phyloP scores from a whole-genome alignment of 2,113 vertebrate species.

The Thymallus thymallus region DNA sequence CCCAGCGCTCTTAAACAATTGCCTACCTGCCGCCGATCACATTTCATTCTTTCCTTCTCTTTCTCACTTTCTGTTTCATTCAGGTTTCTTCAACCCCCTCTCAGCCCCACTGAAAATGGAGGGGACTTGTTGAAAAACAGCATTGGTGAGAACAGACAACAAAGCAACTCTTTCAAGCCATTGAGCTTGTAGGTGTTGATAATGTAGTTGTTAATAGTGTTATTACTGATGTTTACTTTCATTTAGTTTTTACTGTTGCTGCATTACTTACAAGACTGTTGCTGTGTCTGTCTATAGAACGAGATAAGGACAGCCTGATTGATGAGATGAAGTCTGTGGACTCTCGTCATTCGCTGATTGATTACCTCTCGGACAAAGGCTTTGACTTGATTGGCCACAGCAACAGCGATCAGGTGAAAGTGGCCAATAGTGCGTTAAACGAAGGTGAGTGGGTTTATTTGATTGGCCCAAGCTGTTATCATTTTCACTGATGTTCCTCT shows the following conservation, averaged over 20 bases:
- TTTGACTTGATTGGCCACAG: slow-evolving; percentile 69
- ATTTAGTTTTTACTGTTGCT: too few species aligned
- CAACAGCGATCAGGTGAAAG: slow-evolving; percentile 63
- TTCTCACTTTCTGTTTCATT: too few species aligned
- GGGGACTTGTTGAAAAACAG: slow-evolving; percentile 50
- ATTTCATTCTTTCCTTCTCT: background rate
- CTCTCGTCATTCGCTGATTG: slow-evolving; percentile 60
- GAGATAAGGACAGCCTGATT: slow-evolving; percentile 64
- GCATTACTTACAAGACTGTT: background rate
- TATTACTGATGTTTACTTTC: too few species aligned
- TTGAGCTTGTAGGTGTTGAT: too few species aligned
- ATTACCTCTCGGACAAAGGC: slow-evolving; percentile 70
- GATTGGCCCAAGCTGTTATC: too few species aligned
- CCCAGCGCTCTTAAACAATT: too few species aligned
- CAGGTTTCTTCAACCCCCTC: slow-evolving; percentile 40
- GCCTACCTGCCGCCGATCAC: too few species aligned
- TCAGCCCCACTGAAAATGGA: slow-evolving; percentile 71
- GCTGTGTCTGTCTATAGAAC: slow-evolving; percentile 54
- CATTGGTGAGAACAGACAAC: slow-evolving; percentile 52
- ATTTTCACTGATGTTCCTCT: too few species aligned
- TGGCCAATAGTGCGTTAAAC: slow-evolving; percentile 65
- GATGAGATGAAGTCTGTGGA: slow-evolving; percentile 59
- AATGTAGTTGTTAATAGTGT: too few species aligned
- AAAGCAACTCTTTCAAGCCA: background rate
- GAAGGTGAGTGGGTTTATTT: slow-evolving; percentile 64